Conservation (phyloP, 2,113 vertebrate genomes). For the Pristiophorus japonicus region DNA sequence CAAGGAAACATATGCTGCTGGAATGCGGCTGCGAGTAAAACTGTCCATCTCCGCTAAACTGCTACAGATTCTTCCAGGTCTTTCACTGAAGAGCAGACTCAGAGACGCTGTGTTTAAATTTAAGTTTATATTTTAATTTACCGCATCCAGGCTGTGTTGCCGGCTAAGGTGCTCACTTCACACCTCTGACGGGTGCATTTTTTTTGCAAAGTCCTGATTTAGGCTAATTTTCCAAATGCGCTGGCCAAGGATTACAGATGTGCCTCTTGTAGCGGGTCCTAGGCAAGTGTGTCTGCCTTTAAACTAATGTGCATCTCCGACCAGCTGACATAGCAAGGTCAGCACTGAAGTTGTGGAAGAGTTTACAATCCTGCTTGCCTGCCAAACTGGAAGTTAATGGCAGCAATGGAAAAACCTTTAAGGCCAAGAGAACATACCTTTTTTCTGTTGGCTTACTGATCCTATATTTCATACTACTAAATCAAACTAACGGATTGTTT, state of each 20-base stretch:
- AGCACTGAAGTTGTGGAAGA: slow-evolving; percentile 1
- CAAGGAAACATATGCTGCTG: slow-evolving; percentile 35
- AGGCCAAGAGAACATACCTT: slow-evolving; percentile 1
- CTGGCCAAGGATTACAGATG: not conserved
- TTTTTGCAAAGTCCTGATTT: not conserved
- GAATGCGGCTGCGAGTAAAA: slow-evolving; percentile 17
- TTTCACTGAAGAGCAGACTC: not conserved
- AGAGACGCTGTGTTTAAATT: not conserved
- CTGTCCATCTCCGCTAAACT: slow-evolving; percentile 30
- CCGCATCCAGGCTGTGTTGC: not conserved
- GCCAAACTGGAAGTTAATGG: slow-evolving; percentile 34
- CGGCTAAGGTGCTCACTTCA: not conserved
- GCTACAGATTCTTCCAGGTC: slow-evolving; percentile 1
- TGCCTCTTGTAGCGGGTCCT: not conserved
- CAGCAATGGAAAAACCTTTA: slow-evolving; percentile 18
- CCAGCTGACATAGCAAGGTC: slow-evolving; percentile 26
- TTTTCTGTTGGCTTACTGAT: not conserved
- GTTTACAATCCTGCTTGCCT: not conserved
- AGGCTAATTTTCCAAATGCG: not conserved
- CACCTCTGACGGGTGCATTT: not conserved
- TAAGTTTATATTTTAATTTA: not conserved
- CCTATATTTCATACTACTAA: not conserved
- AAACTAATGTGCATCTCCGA: not conserved
- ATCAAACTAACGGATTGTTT: not conserved
- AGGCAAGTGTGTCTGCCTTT: not conserved